Conservation (phyloP, 1,140 invertebrate genomes). For the Drosophila nikananu region DNA sequence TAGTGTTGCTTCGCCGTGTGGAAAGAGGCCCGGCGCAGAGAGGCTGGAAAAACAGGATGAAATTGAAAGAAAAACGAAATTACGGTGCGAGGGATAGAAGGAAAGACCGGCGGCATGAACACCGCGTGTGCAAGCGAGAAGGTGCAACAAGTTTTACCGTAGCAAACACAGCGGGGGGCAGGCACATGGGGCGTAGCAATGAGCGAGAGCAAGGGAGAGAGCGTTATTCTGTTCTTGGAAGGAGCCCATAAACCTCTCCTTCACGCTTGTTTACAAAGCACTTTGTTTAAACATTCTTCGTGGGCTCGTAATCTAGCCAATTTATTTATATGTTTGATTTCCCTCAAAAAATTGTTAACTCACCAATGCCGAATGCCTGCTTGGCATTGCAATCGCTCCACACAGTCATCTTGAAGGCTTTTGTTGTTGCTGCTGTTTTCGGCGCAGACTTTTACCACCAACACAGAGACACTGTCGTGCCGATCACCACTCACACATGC, state of each 20-base stretch:
- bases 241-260: slow-evolving; percentile 33
- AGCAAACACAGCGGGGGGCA: slow-evolving; percentile 60
- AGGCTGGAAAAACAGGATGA: slow-evolving; percentile 66
- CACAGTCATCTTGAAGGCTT: slow-evolving; percentile 65
- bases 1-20: slow-evolving; percentile 31
- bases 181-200: slow-evolving; percentile 22
- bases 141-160: slow-evolving; percentile 68
- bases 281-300: slow-evolving; percentile 67
- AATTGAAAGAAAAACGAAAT: slow-evolving; percentile 69
- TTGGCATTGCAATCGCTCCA: slow-evolving; percentile 82
- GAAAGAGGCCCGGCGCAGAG: slow-evolving; percentile 24
- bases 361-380: slow-evolving; percentile 83
- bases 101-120: slow-evolving; percentile 47
- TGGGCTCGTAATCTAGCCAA: slow-evolving; percentile 44
- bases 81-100: slow-evolving; percentile 19
- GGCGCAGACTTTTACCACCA: slow-evolving; percentile 70
- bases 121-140: slow-evolving; percentile 57
- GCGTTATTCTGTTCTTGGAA: slow-evolving; percentile 31
- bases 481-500: slow-evolving; percentile 49
- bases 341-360: slow-evolving; percentile 46
- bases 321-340: slow-evolving; percentile 36
- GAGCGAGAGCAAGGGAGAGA: neutral
- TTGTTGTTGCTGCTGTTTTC: slow-evolving; percentile 46
- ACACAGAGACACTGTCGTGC: slow-evolving; percentile 19
- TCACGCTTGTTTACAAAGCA: slow-evolving; percentile 47